phyloP scores from a whole-genome alignment of 2,113 vertebrate genomes.

The Eptesicus fuscus region DNA sequence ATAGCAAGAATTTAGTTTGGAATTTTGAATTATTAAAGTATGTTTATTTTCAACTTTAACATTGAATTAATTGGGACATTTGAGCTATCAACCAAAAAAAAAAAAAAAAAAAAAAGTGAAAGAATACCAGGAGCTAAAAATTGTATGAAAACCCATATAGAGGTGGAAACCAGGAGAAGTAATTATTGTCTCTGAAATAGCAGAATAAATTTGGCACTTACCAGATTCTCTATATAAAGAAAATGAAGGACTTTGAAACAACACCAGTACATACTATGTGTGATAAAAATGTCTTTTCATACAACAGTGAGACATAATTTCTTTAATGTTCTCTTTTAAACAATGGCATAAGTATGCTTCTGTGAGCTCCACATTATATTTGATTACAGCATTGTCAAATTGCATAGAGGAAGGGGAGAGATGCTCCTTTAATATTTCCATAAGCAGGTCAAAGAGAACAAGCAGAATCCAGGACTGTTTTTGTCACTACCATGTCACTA shows the following conservation, averaged over 20 bases:
- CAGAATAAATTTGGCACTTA: not conserved
- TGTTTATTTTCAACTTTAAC: conserved; percentile 3
- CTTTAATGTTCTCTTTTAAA: conserved; percentile 8
- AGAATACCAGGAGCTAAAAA: conserved; percentile 11
- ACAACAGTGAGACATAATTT: not conserved
- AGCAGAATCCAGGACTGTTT: not conserved
- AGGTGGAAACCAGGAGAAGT: not conserved
- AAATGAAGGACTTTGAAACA: not conserved
- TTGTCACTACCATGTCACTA: not conserved
- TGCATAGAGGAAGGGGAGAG: not conserved
- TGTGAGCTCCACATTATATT: not conserved
- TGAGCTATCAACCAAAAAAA: not conserved
- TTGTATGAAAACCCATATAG: not conserved
- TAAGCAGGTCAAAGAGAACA: not conserved
- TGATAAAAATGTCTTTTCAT: conserved; percentile 22
- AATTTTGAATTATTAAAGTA: conserved; percentile 10
- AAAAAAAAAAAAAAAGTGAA: not conserved
- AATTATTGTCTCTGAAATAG: not conserved
- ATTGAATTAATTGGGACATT: not conserved
- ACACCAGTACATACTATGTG: not conserved
- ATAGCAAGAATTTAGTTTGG: not conserved
- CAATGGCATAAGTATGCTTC: not conserved
- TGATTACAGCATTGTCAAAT: not conserved
- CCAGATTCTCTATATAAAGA: conserved; percentile 13
- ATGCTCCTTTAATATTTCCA: not conserved